phyloP scores from a whole-genome alignment of 2,113 vertebrate species.

The Chiloscyllium plagiosum region DNA sequence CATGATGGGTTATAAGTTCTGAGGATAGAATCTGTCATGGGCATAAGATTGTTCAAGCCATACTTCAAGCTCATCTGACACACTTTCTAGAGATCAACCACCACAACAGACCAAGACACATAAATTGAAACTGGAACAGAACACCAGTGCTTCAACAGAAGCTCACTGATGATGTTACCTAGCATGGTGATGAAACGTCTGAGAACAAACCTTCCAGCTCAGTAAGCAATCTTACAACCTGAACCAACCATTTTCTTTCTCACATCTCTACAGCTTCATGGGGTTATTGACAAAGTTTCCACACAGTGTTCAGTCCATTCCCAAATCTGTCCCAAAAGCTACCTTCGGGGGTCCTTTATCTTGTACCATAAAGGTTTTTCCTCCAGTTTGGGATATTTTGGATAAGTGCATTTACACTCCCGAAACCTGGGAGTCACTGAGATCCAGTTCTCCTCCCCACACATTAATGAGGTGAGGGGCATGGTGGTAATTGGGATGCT shows the following conservation, averaged over 20 bases:
- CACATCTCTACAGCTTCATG: not conserved
- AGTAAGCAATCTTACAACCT: too few species aligned
- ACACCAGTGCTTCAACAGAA: too few species aligned
- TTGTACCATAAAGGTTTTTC: not conserved
- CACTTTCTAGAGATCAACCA: not conserved
- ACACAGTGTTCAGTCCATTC: not conserved
- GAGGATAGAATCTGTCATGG: not conserved
- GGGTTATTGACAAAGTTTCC: not conserved
- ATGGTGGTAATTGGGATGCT: not conserved
- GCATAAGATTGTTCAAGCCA: too few species aligned
- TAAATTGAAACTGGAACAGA: too few species aligned
- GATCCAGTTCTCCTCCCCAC: not conserved
- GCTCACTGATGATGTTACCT: too few species aligned
- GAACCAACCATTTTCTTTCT: not conserved
- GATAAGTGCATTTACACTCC: not conserved
- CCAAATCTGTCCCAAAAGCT: not conserved
- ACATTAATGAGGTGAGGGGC: not conserved
- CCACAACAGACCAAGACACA: too few species aligned
- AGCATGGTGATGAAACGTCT: too few species aligned
- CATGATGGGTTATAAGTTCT: not conserved
- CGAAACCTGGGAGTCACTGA: not conserved
- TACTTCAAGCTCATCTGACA: too few species aligned
- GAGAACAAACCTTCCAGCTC: too few species aligned
- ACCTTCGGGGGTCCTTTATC: not conserved
- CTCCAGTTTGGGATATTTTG: not conserved